phyloP scores from a whole-genome alignment of 2,888 invertebrate genomes.

The Fragum sueziense region DNA sequence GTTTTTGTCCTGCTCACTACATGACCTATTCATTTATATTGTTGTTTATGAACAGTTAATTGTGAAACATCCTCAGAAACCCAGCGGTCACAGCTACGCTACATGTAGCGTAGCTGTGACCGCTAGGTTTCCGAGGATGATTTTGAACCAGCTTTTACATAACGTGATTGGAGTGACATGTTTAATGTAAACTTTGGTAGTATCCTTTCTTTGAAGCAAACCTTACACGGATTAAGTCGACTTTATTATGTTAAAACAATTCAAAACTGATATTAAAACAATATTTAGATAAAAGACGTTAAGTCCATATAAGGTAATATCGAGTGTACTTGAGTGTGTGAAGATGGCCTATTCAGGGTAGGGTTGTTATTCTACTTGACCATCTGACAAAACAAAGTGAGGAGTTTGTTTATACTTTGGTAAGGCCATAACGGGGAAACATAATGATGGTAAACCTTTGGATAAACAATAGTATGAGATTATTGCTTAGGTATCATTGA shows the following conservation, averaged over 20 bases:
- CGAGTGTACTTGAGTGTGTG: neutral
- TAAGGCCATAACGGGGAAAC: neutral
- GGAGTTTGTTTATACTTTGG: conserved; percentile 1
- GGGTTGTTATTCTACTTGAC: conserved; percentile 5
- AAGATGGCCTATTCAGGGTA: neutral
- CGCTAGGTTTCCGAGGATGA: too few species aligned
- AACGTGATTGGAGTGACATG: too few species aligned
- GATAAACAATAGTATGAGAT: too few species aligned
- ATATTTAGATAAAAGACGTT: neutral
- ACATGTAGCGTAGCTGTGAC: too few species aligned
- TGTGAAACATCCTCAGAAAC: too few species aligned
- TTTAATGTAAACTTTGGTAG: neutral
- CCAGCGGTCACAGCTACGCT: too few species aligned
- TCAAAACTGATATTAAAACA: neutral
- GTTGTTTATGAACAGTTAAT: too few species aligned
- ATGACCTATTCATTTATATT: too few species aligned
- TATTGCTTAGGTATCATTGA: too few species aligned
- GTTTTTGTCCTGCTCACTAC: too few species aligned
- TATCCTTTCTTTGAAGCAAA: neutral
- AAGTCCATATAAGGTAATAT: neutral
- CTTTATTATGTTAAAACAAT: neutral
- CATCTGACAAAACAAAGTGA: conserved; percentile 14
- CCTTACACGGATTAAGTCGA: neutral
- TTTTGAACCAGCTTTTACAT: too few species aligned
- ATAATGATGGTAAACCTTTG: conserved; percentile 1